Percentiles rank a stretch among this genome's conserved stretches.
Conservation (phyloP, 2,113 vertebrate species). For the Oxyura jamaicensis region DNA sequence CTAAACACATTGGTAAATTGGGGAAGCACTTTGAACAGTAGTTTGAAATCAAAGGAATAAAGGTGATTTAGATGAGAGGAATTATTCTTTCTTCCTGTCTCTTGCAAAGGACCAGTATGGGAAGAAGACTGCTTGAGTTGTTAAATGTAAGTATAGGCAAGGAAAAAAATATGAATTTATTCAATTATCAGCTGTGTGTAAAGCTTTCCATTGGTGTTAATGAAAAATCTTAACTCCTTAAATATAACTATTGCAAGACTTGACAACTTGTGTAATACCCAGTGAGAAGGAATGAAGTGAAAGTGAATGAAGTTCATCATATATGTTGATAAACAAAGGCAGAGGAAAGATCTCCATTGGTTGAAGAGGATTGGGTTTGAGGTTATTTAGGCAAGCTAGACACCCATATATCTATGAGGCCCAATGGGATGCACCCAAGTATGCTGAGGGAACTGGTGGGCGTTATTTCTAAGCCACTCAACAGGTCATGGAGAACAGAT, state of each 20-base stretch:
- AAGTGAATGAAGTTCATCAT: not conserved
- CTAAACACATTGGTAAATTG: not conserved
- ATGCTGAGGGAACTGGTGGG: too few species aligned
- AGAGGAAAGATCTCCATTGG: not conserved
- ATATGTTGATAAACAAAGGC: not conserved
- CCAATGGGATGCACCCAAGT: too few species aligned
- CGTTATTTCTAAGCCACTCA: too few species aligned
- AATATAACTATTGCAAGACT: not conserved
- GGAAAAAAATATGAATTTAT: not conserved
- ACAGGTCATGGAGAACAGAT: too few species aligned
- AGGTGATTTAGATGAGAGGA: not conserved
- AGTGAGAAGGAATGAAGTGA: not conserved
- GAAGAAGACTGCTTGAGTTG: not conserved
- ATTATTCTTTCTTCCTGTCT: not conserved
- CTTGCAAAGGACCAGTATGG: not conserved
- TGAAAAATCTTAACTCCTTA: not conserved
- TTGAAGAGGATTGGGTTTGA: too few species aligned
- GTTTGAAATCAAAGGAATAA: constrained; percentile 47
- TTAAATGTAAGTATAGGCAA: constrained; percentile 40
- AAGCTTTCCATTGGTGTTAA: not conserved
- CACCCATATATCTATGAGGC: too few species aligned
- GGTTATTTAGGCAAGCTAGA: too few species aligned
- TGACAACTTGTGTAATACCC: not conserved
- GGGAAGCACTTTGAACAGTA: constrained; percentile 38
- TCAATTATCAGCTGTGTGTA: not conserved